phyloP scores from a whole-genome alignment of 2,797 vertebrate species.

The Sitta carolinensis region DNA sequence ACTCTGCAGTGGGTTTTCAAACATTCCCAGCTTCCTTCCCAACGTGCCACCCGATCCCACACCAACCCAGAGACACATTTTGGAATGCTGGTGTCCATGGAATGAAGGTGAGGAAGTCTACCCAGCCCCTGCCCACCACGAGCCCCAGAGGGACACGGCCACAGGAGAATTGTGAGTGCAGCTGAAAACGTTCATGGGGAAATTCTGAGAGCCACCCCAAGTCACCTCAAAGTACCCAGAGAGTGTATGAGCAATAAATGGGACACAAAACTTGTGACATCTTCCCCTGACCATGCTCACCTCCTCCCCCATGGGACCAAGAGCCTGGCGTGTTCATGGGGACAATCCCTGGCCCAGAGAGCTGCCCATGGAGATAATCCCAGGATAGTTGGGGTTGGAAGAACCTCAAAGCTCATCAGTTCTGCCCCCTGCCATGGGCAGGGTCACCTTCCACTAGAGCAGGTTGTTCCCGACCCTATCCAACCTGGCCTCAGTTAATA shows the following conservation, averaged over 20 bases:
- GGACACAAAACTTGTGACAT: neutral
- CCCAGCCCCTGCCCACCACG: fast-evolving
- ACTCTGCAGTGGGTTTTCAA: neutral
- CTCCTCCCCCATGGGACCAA: neutral
- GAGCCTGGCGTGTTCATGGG: fast-evolving
- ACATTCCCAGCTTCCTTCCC: neutral
- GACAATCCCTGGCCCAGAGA: neutral
- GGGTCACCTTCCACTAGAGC: neutral
- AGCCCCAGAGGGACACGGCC: fast-evolving
- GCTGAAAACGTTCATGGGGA: fast-evolving
- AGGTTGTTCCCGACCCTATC: neutral
- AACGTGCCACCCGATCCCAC: fast-evolving
- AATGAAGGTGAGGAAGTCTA: neutral
- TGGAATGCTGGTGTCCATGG: neutral
- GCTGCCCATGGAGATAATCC: fast-evolving
- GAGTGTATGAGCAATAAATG: fast-evolving
- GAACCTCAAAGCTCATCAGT: neutral
- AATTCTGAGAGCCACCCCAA: neutral
- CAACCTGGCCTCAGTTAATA: neutral
- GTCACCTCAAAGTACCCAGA: fast-evolving
- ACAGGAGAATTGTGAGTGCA: fast-evolving
- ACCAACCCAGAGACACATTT: neutral
- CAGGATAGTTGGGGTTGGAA: neutral
- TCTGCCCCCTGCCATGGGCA: neutral
- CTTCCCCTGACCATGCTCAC: fast-evolving